These are phyloP conservation scores for Ciconia maguari DNA, from an alignment of 2,113 vertebrate genomes.

Conservation along the genomic window DNA sequence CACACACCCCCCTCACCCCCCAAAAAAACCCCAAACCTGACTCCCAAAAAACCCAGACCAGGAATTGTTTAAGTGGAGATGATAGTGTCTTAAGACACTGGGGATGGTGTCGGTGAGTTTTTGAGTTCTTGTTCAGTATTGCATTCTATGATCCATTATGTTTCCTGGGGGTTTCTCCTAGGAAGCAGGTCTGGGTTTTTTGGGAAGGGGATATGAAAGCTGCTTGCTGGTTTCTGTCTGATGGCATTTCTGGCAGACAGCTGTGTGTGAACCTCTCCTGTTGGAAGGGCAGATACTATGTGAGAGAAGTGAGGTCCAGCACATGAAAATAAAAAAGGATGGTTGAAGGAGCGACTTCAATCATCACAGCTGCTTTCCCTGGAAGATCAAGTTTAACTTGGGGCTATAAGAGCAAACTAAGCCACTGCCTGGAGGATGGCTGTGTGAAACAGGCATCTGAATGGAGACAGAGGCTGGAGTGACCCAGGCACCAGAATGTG, in stretches of 20 bases:
- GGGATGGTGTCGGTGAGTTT: neutral
- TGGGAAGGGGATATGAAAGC: neutral
- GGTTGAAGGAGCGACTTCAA: neutral
- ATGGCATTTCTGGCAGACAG: neutral
- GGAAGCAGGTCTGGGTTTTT: neutral
- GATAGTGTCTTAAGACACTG: neutral
- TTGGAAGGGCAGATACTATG: neutral
- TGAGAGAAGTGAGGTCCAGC: neutral
- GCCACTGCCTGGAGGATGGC: neutral
- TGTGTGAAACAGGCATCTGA: neutral
- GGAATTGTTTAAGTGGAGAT: neutral
- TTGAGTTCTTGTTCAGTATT: neutral
- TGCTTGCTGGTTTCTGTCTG: neutral
- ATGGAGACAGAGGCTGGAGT: neutral
- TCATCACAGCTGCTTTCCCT: neutral
- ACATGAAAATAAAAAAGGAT: neutral
- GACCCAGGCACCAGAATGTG: neutral
- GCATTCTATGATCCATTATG: neutral
- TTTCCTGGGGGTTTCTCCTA: neutral
- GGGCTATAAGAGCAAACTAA: neutral
- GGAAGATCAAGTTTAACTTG: neutral
- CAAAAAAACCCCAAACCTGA: neutral
- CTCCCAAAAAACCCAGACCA: neutral
- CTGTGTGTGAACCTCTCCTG: neutral
- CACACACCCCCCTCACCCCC: neutral